Conservation (phyloP, 2,797 vertebrate species). For the Leptodactylus fallax region DNA sequence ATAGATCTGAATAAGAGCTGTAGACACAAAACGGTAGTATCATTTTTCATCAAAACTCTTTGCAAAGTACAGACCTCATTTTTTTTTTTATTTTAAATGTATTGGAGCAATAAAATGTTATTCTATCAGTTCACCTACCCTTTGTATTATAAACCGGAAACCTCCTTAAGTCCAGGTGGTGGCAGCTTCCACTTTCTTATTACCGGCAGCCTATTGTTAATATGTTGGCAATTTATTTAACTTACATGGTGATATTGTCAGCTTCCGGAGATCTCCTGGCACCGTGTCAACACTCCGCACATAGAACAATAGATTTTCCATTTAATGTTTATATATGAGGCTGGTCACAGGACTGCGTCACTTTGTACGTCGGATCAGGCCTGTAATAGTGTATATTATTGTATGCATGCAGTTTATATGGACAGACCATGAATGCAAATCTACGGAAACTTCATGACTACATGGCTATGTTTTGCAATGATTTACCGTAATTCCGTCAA, state of each 20-base stretch:
- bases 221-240: background rate
- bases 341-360: background rate
- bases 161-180: no score
- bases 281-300: background rate
- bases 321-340: background rate
- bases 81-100: no score
- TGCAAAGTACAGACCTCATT: no score
- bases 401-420: background rate
- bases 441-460: background rate
- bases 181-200: background rate
- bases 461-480: no score
- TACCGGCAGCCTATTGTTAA: background rate
- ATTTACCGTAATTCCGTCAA: no score
- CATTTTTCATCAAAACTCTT: no score
- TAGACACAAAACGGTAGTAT: no score
- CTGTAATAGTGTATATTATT: background rate
- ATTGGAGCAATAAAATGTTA: no score
- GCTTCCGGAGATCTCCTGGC: background rate
- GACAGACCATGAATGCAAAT: background rate
- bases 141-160: no score
- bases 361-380: background rate
- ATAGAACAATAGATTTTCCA: constrained; percentile 20
- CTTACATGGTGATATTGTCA: background rate
- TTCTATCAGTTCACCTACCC: no score
- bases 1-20: no score